Evolutionary conservation across 2,797 vertebrate species (phyloP), one percentile per base, ranked within the genome.

Genomic region (Alauda arvensis): DNA sequence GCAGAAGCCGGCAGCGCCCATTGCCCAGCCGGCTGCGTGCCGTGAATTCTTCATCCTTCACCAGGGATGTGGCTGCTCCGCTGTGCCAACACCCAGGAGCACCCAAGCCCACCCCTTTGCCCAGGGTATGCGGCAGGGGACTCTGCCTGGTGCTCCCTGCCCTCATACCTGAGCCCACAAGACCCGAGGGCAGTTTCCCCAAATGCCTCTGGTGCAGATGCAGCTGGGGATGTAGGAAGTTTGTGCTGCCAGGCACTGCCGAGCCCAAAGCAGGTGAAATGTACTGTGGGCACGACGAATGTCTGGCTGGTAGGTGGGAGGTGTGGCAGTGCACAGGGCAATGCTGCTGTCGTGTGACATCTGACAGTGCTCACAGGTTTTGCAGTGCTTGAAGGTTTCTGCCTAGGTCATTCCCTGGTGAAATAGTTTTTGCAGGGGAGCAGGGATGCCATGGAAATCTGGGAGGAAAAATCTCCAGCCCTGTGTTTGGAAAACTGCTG

Each of bases 181-280:
- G 74, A 20, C 25, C 46, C 10, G 34, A 56, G 24, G 15, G 16
- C 29, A 63, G 39, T 31, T 56, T 68, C 20, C 28, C 8, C 8
- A 18, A 25, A 66, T 14, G 56, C 28, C 34, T 62, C 43, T 4
- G 7, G 42, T 15, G 17, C 2, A 4, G 37, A 18, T 0, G 1
- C 21, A 51, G 57, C 31, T 84, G 81, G 31, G 5, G 3, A 10
- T 16, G 17, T 29, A 18, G 20, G 33, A 52, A 42, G 34, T 26
- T 55, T 2, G 2, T 1, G 13, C 31, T 69, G 66, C 24, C 1
- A 1, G 45, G 57, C 14, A 24, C 24, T 31, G 49, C 25, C 0
- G 10, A 18, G 31, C 46, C 39, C 39, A 57, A 53, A 66, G 26
- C 11, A 3, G 15, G 23, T 39, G 56, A 63, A 56, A 31, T 13